phyloP scores from a whole-genome alignment of 1,140 invertebrate genomes.

The Diabrotica virgifera region DNA sequence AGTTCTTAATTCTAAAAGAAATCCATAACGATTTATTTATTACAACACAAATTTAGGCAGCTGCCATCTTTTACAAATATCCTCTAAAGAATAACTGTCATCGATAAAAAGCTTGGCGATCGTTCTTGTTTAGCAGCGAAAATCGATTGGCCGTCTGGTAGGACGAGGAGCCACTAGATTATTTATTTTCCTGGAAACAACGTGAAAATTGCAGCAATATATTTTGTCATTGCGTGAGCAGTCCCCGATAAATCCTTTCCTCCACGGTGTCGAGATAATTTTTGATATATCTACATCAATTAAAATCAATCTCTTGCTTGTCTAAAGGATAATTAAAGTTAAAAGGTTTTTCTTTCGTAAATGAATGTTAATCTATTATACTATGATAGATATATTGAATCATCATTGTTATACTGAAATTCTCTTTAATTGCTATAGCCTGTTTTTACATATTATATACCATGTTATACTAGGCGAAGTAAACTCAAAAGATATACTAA shows the following conservation, averaged over 20 bases:
- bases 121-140: background rate
- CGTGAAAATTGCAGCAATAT: background rate
- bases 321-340: slow-evolving; percentile 3
- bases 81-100: background rate
- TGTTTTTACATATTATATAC: too few species aligned
- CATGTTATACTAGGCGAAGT: too few species aligned
- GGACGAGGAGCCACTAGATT: background rate
- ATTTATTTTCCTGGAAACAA: slow-evolving; percentile 3
- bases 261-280: background rate
- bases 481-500: too few species aligned
- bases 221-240: background rate
- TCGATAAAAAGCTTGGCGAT: background rate
- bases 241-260: background rate
- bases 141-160: background rate
- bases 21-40: too few species aligned
- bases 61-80: background rate
- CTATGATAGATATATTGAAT: too few species aligned
- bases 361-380: too few species aligned
- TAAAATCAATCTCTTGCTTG: background rate
- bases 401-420: too few species aligned
- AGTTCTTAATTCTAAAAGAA: too few species aligned
- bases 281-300: slow-evolving; percentile 3
- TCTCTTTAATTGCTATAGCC: too few species aligned
- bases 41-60: background rate
- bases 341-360: background rate